A percentile compares a stretch with the other conserved stretches of the same genome.
These are phyloP conservation scores for Drosophila lutescens DNA, from an alignment of 2,888 invertebrate species.

Conservation along the genomic window DNA sequence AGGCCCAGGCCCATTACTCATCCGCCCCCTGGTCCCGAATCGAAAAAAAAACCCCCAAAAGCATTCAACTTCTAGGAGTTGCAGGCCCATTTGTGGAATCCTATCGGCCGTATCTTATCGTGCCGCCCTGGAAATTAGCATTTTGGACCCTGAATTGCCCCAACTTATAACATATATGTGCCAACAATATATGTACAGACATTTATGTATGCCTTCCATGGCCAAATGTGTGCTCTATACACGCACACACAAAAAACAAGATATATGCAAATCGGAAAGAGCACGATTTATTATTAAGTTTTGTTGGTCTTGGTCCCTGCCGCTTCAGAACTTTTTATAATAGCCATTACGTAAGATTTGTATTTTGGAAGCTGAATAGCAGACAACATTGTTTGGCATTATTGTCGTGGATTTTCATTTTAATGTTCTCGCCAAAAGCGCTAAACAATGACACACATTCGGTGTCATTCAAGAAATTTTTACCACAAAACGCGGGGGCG, in stretches of 20 bases:
- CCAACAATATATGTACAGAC: background rate
- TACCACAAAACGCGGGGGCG: slow-evolving; percentile 4
- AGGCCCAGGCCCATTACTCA: slow-evolving; percentile 28
- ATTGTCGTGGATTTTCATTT: slow-evolving; percentile 12
- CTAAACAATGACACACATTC: slow-evolving; percentile 59
- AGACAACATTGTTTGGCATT: slow-evolving; percentile 42
- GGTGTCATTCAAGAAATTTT: slow-evolving; percentile 13
- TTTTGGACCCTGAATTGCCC: slow-evolving; percentile 1
- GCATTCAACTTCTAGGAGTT: background rate
- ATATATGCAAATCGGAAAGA: slow-evolving; percentile 12
- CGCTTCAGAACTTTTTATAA: slow-evolving; percentile 40
- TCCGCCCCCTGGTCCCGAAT: slow-evolving; percentile 9
- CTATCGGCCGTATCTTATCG: slow-evolving; percentile 13
- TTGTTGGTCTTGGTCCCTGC: slow-evolving; percentile 5
- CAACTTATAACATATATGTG: background rate
- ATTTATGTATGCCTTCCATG: slow-evolving; percentile 19
- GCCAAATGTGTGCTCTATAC: slow-evolving; percentile 16
- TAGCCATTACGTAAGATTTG: slow-evolving; percentile 59
- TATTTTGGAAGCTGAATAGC: slow-evolving; percentile 39
- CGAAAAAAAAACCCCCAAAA: slow-evolving; percentile 15
- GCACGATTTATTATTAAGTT: slow-evolving; percentile 50
- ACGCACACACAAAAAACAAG: background rate
- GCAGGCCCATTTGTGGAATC: slow-evolving; percentile 8
- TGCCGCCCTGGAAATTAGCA: slow-evolving; percentile 19
- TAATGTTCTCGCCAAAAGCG: slow-evolving; percentile 41